phyloP scores from a whole-genome alignment of 2,888 invertebrate genomes.

The Fragum whitleyi region DNA sequence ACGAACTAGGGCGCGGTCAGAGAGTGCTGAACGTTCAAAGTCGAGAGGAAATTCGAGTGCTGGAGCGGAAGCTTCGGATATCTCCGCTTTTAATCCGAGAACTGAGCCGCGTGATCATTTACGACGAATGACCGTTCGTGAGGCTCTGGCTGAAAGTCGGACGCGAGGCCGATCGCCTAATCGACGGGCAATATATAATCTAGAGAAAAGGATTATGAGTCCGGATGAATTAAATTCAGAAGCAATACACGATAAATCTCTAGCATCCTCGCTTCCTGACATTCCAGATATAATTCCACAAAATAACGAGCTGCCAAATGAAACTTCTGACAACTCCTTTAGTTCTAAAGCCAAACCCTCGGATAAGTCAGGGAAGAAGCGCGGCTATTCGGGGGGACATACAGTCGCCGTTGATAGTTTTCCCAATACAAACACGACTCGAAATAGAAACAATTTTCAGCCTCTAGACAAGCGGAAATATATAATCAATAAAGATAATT shows the following conservation, averaged over 20 bases:
- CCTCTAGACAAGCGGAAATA: slow-evolving; percentile 67
- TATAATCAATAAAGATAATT: slow-evolving; percentile 44
- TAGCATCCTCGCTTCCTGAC: slow-evolving; percentile 55
- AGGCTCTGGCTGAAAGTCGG: slow-evolving; percentile 69
- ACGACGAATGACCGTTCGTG: slow-evolving; percentile 74
- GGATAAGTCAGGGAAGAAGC: slow-evolving; percentile 20
- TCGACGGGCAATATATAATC: slow-evolving; percentile 40
- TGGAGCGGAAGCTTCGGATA: slow-evolving; percentile 21
- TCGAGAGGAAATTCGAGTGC: neutral
- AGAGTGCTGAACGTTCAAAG: slow-evolving; percentile 26
- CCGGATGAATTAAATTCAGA: neutral
- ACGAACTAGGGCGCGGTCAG: slow-evolving; percentile 15
- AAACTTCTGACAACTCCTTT: neutral
- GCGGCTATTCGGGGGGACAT: slow-evolving; percentile 42
- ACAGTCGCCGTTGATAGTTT: neutral
- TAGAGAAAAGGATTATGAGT: slow-evolving; percentile 50
- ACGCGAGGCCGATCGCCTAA: slow-evolving; percentile 59
- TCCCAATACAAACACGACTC: neutral
- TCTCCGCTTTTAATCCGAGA: slow-evolving; percentile 50
- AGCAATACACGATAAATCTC: slow-evolving; percentile 3
- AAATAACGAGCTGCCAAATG: slow-evolving; percentile 5
- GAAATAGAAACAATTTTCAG: slow-evolving; percentile 27
- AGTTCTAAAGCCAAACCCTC: slow-evolving; percentile 7
- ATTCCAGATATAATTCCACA: slow-evolving; percentile 41
- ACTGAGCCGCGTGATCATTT: slow-evolving; percentile 71